Evolutionary conservation across 2,797 vertebrate species (phyloP).

Genomic region (Anomalospiza imberbis): DNA sequence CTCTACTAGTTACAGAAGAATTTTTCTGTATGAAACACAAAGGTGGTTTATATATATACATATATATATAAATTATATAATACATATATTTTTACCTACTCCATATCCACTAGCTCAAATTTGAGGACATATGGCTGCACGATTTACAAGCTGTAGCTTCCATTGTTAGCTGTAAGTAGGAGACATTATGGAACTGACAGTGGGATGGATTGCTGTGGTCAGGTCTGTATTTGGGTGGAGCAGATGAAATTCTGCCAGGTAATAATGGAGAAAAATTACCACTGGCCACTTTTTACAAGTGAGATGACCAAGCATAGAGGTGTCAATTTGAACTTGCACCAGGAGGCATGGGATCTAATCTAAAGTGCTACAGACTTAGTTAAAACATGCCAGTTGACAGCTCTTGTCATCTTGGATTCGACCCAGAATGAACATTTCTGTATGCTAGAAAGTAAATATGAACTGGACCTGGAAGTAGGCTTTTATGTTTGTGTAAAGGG

Average conservation of each 20-base stretch:
- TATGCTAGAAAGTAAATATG: not conserved
- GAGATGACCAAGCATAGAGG: not conserved
- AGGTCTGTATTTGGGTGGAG: not conserved
- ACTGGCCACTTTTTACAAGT: not conserved
- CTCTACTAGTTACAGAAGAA: not conserved
- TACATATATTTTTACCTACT: not conserved
- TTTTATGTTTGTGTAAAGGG: not conserved
- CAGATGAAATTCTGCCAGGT: not conserved
- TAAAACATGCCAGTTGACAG: not conserved
- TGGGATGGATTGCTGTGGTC: not conserved
- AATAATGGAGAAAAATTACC: not conserved
- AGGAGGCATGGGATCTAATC: not conserved
- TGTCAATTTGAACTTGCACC: not conserved
- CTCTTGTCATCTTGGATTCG: not conserved
- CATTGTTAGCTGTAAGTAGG: not conserved
- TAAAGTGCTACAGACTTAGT: not conserved
- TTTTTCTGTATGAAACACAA: not conserved
- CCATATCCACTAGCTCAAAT: not conserved
- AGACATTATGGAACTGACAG: not conserved
- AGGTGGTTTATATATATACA: not conserved
- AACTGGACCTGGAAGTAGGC: not conserved
- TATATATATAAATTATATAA: not conserved
- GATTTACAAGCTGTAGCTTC: not conserved
- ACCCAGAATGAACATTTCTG: not conserved
- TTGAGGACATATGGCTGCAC: not conserved